Evolutionary conservation across 2,888 invertebrate genomes (phyloP).

Genomic region (Brachyptera risi): DNA sequence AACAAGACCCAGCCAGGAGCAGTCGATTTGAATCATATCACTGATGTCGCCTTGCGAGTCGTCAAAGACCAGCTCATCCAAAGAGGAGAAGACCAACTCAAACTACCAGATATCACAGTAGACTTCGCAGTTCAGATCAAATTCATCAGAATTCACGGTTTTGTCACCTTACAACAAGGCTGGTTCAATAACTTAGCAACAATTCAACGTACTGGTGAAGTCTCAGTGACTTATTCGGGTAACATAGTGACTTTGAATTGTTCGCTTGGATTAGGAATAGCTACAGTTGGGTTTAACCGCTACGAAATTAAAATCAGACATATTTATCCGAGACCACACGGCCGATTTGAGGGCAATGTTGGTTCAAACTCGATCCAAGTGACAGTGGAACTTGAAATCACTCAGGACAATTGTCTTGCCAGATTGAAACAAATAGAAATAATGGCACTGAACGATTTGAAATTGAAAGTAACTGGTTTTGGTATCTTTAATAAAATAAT

Average conservation of each 20-base stretch:
- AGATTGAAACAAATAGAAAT: constrained; percentile 17
- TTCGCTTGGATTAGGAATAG: constrained; percentile 1
- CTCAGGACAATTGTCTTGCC: neutral
- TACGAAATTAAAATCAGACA: constrained; percentile 1
- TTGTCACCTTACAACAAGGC: constrained; percentile 10
- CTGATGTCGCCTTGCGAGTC: constrained; percentile 9
- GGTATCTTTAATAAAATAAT: neutral
- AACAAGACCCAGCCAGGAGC: too few relatives aligned
- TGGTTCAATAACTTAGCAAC: constrained; percentile 14
- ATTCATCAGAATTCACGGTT: neutral
- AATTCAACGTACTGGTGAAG: constrained; percentile 13
- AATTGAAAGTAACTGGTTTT: constrained; percentile 18
- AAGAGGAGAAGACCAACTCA: neutral
- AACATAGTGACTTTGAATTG: neutral
- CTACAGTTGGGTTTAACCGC: constrained; percentile 5
- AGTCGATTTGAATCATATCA: constrained; percentile 2
- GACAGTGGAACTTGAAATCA: neutral
- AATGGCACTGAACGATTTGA: constrained; percentile 1
- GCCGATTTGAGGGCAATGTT: neutral
- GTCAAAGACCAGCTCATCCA: neutral
- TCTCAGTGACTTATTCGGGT: neutral
- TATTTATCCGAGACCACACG: neutral
- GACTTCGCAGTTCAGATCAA: constrained; percentile 2
- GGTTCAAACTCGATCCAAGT: constrained; percentile 8
- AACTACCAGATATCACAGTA: constrained; percentile 8